Percentiles rank a stretch among this genome's conserved stretches.
phyloP scores from a whole-genome alignment of 2,113 vertebrate genomes.

The Rhineura floridana region DNA sequence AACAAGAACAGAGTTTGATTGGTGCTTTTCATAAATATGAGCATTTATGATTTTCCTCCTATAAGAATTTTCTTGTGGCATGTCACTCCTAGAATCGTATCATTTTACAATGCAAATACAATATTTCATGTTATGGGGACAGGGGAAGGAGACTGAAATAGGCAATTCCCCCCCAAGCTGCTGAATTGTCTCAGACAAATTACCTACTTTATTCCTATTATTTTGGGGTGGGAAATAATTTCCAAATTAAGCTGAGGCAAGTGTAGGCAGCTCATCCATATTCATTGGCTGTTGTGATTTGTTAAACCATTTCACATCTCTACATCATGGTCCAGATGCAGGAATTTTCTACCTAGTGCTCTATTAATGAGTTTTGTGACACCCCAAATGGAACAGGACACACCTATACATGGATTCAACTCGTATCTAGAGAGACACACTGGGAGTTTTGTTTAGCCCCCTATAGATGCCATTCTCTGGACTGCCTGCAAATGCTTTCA shows the following conservation, averaged over 20 bases:
- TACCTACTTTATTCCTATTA: background rate
- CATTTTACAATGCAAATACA: background rate
- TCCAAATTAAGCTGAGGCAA: background rate
- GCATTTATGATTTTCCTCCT: background rate
- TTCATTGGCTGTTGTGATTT: background rate
- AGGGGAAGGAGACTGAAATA: background rate
- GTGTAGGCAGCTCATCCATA: background rate
- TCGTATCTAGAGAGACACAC: background rate
- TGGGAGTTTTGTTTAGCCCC: background rate
- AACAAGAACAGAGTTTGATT: background rate
- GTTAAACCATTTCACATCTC: background rate
- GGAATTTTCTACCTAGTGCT: background rate
- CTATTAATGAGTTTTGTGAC: background rate
- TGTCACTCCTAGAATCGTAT: background rate
- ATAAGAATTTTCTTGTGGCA: background rate
- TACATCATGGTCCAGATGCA: background rate
- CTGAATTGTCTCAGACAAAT: background rate
- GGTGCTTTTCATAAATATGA: background rate
- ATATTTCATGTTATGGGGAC: background rate
- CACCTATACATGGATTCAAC: background rate
- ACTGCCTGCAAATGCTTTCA: background rate
- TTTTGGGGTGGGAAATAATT: background rate
- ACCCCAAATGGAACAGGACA: background rate
- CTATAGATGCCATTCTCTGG: background rate
- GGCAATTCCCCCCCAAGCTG: background rate